phyloP scores from a whole-genome alignment of 2,113 vertebrate genomes.

The Micromys minutus region DNA sequence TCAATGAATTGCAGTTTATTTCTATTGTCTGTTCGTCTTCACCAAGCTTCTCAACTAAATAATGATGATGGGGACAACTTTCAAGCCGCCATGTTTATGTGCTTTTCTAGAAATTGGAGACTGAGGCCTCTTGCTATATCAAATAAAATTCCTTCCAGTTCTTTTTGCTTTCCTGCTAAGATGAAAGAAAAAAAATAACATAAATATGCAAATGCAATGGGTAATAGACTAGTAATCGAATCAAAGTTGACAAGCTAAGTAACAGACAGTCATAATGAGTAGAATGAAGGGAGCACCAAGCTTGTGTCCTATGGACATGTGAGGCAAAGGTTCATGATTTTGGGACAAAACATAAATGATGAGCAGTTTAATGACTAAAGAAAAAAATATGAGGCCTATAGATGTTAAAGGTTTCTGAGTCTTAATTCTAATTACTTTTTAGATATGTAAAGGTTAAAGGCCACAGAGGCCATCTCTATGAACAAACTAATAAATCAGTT shows the following conservation, averaged over 20 bases:
- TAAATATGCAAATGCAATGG: neutral
- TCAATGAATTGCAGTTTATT: neutral
- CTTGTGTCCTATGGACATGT: neutral
- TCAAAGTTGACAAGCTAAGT: neutral
- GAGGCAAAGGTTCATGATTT: neutral
- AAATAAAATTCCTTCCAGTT: neutral
- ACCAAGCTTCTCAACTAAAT: constrained; percentile 16
- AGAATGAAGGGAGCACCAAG: neutral
- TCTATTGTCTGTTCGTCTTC: neutral
- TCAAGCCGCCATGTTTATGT: neutral
- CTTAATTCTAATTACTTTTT: neutral
- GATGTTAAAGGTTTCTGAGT: neutral
- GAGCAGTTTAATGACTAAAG: neutral
- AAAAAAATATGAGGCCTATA: neutral
- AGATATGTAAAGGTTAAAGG: neutral
- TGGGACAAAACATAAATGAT: neutral
- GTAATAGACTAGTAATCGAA: neutral
- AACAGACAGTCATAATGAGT: neutral
- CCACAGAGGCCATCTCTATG: neutral
- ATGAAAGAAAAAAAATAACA: neutral
- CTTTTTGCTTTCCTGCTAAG: neutral
- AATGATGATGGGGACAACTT: neutral
- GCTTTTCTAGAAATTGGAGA: neutral
- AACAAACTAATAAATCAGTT: neutral
- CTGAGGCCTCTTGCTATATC: neutral